Percentiles rank a stretch among this genome's conserved stretches.
Evolutionary conservation across 2,797 vertebrate species (phyloP).

Genomic region (Hemitrygon akajei): DNA sequence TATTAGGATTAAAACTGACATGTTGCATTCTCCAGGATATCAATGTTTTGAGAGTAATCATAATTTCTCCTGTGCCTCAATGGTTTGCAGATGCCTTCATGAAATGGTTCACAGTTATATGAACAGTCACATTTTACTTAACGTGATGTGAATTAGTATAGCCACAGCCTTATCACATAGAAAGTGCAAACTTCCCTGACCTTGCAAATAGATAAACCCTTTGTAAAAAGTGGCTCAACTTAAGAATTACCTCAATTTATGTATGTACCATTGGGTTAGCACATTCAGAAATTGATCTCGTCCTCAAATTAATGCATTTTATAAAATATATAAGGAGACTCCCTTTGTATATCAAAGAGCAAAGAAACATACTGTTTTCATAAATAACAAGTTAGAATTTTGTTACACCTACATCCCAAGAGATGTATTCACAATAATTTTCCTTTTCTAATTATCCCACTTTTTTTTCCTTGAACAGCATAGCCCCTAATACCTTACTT

Average conservation of each 20-base stretch:
- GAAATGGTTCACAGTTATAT: background rate
- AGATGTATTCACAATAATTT: background rate
- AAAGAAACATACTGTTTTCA: background rate
- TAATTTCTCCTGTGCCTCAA: background rate
- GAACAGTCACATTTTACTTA: background rate
- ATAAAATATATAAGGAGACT: background rate
- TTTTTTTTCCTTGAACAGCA: background rate
- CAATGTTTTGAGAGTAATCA: background rate
- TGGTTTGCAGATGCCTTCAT: background rate
- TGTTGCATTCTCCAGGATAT: background rate
- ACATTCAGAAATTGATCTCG: background rate
- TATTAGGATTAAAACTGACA: constrained; percentile 4
- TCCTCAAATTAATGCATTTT: background rate
- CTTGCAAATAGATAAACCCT: background rate
- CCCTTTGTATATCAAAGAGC: background rate
- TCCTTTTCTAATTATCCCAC: background rate
- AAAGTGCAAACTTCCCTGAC: constrained; percentile 3
- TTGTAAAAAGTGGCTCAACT: background rate
- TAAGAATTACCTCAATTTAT: background rate
- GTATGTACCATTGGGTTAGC: background rate
- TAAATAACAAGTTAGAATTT: background rate
- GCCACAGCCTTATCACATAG: background rate
- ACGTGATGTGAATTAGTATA: constrained; percentile 26
- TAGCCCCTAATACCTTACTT: background rate
- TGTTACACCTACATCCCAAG: background rate